Conservation (phyloP, 2,888 invertebrate genomes). For the Ichneumon xanthorius region DNA sequence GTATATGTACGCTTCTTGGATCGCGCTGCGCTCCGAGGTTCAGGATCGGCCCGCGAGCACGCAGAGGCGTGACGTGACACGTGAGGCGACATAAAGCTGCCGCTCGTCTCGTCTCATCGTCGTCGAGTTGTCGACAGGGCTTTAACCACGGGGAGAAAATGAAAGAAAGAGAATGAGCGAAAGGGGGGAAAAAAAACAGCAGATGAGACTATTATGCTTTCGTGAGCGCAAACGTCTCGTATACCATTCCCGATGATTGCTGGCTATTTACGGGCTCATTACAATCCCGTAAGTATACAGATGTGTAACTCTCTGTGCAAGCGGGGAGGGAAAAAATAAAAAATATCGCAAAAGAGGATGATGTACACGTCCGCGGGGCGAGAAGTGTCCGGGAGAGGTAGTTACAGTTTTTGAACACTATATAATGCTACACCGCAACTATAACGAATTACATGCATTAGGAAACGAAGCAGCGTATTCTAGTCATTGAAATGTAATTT, state of each 20-base stretch:
- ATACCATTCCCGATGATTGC: slow-evolving; percentile 74
- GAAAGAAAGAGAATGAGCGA: slow-evolving; percentile 60
- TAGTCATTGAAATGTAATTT: background rate
- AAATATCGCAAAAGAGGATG: background rate
- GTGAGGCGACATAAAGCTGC: slow-evolving; percentile 74
- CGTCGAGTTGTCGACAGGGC: slow-evolving; percentile 52
- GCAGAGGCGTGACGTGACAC: slow-evolving; percentile 75
- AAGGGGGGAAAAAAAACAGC: too few species aligned
- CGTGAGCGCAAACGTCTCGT: slow-evolving; percentile 63
- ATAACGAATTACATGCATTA: background rate
- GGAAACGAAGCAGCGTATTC: background rate
- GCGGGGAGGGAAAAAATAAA: slow-evolving; percentile 32
- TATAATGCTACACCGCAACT: background rate
- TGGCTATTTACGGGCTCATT: slow-evolving; percentile 76
- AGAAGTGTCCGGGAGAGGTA: slow-evolving; percentile 5
- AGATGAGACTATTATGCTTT: slow-evolving; percentile 55
- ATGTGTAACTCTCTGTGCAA: slow-evolving; percentile 6
- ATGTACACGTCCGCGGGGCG: slow-evolving; percentile 41
- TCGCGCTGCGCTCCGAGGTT: background rate
- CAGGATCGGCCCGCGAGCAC: slow-evolving; percentile 36
- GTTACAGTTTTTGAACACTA: slow-evolving; percentile 9
- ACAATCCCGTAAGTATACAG: slow-evolving; percentile 60
- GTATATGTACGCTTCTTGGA: background rate
- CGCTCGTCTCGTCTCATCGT: slow-evolving; percentile 62
- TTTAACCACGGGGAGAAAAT: slow-evolving; percentile 62